Evolutionary conservation across 1,140 invertebrate genomes (phyloP).

Genomic region (Octopus bimaculoides): DNA sequence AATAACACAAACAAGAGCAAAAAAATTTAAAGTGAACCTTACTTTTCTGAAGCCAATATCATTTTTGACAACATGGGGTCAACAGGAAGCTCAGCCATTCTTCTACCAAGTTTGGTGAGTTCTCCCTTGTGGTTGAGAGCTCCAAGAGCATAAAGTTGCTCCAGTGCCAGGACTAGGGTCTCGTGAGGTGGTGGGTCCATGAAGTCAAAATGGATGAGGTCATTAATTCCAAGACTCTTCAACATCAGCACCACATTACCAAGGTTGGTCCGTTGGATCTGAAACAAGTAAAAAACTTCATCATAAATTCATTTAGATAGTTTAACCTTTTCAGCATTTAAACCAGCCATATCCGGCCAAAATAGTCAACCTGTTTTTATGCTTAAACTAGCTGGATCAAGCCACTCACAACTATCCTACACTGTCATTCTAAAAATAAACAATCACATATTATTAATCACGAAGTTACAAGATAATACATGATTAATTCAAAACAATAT

Average conservation of each 20-base stretch:
- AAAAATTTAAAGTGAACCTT: conserved; percentile 19
- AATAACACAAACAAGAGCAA: no score
- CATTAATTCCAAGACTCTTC: conserved; percentile 73
- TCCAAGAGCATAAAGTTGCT: conserved; percentile 97
- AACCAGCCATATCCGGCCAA: no score
- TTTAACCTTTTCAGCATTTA: no score
- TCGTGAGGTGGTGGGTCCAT: conserved; percentile 97
- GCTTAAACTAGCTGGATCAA: no score
- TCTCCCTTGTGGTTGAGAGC: conserved; percentile 97
- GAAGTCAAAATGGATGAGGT: conserved; percentile 98
- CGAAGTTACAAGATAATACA: no score
- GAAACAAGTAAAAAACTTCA: neutral
- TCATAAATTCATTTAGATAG: no score
- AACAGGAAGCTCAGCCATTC: conserved; percentile 99
- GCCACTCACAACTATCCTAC: no score
- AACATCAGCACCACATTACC: conserved; percentile 58
- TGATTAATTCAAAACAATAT: no score
- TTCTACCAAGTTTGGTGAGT: conserved; percentile 90
- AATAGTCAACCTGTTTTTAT: no score
- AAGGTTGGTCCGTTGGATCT: conserved; percentile 55
- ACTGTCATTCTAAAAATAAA: no score
- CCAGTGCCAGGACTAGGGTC: conserved; percentile 88
- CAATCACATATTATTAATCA: no score
- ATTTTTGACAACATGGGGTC: conserved; percentile 99
- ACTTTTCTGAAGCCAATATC: conserved; percentile 96